Percentiles rank a stretch among this genome's conserved stretches.
Evolutionary conservation across 2,888 invertebrate species (phyloP).

Genomic region (Spodoptera littoralis): DNA sequence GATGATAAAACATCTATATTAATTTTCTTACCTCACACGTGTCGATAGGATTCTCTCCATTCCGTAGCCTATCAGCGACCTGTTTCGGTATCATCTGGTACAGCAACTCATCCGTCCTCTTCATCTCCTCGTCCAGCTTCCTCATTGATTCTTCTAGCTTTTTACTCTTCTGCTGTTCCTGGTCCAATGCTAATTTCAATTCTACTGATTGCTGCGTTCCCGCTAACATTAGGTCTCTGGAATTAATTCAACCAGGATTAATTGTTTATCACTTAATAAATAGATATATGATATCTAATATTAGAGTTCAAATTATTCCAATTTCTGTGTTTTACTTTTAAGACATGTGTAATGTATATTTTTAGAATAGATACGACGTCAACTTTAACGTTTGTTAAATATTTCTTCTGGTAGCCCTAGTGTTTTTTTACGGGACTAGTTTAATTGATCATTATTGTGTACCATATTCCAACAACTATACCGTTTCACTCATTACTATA

Average conservation of each 20-base stretch:
- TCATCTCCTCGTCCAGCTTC: conserved; percentile 98
- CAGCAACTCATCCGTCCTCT: conserved; percentile 97
- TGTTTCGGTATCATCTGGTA: conserved; percentile 99
- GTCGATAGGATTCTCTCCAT: conserved; percentile 98
- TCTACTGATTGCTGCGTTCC: conserved; percentile 99
- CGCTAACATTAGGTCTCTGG: conserved; percentile 97
- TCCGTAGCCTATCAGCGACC: conserved; percentile 97
- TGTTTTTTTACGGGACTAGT: too few species aligned
- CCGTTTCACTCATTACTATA: too few species aligned
- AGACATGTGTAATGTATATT: too few species aligned
- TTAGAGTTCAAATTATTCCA: too few species aligned
- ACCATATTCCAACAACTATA: too few species aligned
- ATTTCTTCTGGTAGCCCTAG: neutral
- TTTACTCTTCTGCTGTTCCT: conserved; percentile 98
- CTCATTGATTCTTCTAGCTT: conserved; percentile 98
- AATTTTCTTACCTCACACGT: conserved; percentile 95
- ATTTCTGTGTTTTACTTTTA: too few species aligned
- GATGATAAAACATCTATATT: neutral
- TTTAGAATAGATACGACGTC: too few species aligned
- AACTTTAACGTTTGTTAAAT: too few species aligned
- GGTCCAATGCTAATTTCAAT: conserved; percentile 97
- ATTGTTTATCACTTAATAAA: too few species aligned
- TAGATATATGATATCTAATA: too few species aligned
- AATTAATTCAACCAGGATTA: conserved; percentile 4
- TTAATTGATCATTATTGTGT: too few species aligned